These are phyloP conservation scores for Syrrhaptes paradoxus DNA, from an alignment of 2,113 vertebrate species.

Conservation along the genomic window DNA sequence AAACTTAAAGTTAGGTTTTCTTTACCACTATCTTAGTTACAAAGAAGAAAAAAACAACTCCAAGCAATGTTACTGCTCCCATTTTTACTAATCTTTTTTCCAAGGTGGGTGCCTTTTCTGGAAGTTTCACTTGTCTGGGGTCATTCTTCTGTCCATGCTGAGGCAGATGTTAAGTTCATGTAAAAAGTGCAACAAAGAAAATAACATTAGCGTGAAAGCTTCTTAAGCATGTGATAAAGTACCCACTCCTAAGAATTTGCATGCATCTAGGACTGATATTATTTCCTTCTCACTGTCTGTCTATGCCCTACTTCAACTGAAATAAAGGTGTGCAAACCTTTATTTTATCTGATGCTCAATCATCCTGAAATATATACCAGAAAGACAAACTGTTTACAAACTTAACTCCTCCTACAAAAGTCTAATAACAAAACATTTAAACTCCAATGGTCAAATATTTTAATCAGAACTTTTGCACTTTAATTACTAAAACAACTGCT, in stretches of 20 bases:
- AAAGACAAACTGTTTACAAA: not conserved
- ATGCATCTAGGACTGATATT: not conserved
- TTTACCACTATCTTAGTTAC: constrained; percentile 67
- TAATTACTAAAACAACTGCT: not conserved
- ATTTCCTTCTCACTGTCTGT: not conserved
- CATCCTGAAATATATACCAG: not conserved
- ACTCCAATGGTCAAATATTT: not conserved
- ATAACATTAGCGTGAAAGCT: constrained; percentile 5
- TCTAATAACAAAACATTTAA: not conserved
- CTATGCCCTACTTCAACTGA: not conserved
- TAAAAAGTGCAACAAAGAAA: not conserved
- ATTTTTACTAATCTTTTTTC: constrained; percentile 65
- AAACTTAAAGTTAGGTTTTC: not conserved
- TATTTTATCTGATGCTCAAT: not conserved
- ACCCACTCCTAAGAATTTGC: not conserved
- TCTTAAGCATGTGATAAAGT: not conserved
- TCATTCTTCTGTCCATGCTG: constrained; percentile 77
- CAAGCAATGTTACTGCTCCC: constrained; percentile 72
- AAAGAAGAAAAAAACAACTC: constrained; percentile 76
- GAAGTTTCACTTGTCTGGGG: constrained; percentile 68
- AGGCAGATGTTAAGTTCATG: constrained; percentile 36
- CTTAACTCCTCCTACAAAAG: not conserved
- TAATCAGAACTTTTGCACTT: not conserved
- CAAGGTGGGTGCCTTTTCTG: constrained; percentile 54
- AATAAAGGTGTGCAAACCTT: not conserved